Conservation (phyloP, 2,113 vertebrate species). For the Pangasianodon hypophthalmus region DNA sequence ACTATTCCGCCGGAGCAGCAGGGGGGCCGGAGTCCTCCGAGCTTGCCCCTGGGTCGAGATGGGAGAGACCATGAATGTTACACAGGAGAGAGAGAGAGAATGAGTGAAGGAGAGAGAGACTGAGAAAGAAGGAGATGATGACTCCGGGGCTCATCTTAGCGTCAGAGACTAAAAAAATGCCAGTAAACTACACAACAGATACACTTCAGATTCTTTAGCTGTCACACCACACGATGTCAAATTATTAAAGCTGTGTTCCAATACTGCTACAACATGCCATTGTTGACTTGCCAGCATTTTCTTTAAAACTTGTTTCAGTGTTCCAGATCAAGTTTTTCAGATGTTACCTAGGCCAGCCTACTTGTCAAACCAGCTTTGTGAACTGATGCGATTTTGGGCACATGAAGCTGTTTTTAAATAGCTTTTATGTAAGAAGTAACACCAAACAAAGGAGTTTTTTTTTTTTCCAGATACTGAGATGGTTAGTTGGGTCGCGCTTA, state of each 20-base stretch:
- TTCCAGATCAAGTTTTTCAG: not conserved
- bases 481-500: not conserved
- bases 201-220: slow-evolving; percentile 6
- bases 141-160: not conserved
- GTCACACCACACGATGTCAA: not conserved
- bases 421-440: not conserved
- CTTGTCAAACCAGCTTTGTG: not conserved
- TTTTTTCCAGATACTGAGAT: not conserved
- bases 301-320: not conserved
- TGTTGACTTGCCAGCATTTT: not conserved
- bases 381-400: not conserved
- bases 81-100: slow-evolving; percentile 26
- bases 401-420: not conserved
- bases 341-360: not conserved
- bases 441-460: not conserved
- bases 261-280: slow-evolving; percentile 14
- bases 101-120: not conserved
- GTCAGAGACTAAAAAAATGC: not conserved
- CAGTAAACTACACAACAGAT: not conserved
- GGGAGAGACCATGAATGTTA: slow-evolving; percentile 71
- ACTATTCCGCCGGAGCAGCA: slow-evolving; percentile 91
- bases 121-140: not conserved
- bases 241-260: not conserved
- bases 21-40: slow-evolving; percentile 76
- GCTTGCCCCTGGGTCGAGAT: slow-evolving; percentile 79